A percentile compares a stretch with the other conserved stretches of the same genome.
Evolutionary conservation across 37 sponge, comb jelly and placozoan genomes (phyloP).

Genomic region (Haliclona indistincta): DNA sequence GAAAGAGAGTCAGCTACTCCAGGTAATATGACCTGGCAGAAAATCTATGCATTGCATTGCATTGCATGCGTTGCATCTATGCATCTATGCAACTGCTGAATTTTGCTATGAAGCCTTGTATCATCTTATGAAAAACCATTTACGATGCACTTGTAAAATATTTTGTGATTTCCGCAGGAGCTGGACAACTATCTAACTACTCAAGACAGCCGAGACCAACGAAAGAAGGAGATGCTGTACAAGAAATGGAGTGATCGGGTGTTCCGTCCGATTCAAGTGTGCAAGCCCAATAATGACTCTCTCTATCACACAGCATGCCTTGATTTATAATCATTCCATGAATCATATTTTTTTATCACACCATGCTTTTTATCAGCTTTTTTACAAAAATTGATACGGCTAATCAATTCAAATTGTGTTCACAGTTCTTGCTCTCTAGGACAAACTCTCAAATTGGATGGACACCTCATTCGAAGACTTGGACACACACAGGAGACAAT

Average conservation of each 20-base stretch:
- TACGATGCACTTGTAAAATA: background rate
- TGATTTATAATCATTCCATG: too few species aligned
- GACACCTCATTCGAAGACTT: background rate
- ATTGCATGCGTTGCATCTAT: too few species aligned
- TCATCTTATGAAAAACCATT: background rate
- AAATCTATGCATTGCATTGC: too few species aligned
- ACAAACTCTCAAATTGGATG: background rate
- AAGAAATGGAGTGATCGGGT: slow-evolving; percentile 73
- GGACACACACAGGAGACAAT: slow-evolving; percentile 26
- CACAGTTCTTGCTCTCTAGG: too few species aligned
- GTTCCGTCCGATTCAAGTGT: slow-evolving; percentile 59
- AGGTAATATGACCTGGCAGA: too few species aligned
- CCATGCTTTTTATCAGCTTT: too few species aligned
- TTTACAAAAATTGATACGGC: too few species aligned
- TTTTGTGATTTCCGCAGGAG: slow-evolving; percentile 30
- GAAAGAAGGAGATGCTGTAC: slow-evolving; percentile 73
- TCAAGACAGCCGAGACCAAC: slow-evolving; percentile 15
- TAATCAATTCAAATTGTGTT: too few species aligned
- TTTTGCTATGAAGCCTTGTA: too few species aligned
- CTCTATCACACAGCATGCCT: background rate
- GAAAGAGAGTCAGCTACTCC: slow-evolving; percentile 8
- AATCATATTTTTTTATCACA: too few species aligned
- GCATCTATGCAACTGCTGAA: too few species aligned
- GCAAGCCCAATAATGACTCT: too few species aligned
- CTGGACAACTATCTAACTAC: slow-evolving; percentile 38